phyloP scores from a whole-genome alignment of 2,113 vertebrate genomes.

The Catagonus wagneri region DNA sequence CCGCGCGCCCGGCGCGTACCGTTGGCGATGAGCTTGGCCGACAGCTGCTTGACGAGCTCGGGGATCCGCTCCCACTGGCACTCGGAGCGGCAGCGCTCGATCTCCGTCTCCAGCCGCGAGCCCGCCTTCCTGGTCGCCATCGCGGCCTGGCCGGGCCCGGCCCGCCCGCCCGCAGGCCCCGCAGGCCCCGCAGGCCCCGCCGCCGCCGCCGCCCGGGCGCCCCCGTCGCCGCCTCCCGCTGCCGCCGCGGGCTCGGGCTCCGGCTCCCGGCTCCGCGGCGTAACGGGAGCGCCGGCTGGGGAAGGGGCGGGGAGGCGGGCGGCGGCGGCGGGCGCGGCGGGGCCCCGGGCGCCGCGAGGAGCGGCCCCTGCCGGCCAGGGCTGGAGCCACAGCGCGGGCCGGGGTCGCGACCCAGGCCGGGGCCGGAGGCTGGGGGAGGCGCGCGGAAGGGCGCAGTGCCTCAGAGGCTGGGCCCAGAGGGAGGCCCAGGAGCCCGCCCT shows the following conservation, averaged over 20 bases:
- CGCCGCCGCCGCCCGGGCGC: slow-evolving; percentile 44
- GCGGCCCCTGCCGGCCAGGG: slow-evolving; percentile 79
- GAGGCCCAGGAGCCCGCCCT: too few relatives aligned
- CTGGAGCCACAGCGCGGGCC: slow-evolving; percentile 58
- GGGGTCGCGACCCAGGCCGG: background rate
- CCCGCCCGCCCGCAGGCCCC: slow-evolving; percentile 50
- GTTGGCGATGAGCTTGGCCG: slow-evolving; percentile 94
- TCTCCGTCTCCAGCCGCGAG: slow-evolving; percentile 95
- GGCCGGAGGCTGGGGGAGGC: background rate
- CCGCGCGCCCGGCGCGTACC: slow-evolving; percentile 86
- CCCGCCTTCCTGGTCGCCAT: slow-evolving; percentile 97
- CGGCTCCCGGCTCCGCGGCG: slow-evolving; percentile 77
- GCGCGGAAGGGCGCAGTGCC: accelerated
- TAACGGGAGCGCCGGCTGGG: slow-evolving; percentile 80
- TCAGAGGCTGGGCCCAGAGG: background rate
- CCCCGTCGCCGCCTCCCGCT: slow-evolving; percentile 60
- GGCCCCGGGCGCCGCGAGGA: slow-evolving; percentile 66
- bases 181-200: slow-evolving; percentile 59
- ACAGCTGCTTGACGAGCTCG: slow-evolving; percentile 94
- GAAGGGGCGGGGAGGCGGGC: slow-evolving; percentile 34
- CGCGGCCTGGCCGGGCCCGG: slow-evolving; percentile 67
- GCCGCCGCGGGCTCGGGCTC: slow-evolving; percentile 43
- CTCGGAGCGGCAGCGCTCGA: slow-evolving; percentile 95
- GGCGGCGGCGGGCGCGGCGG: slow-evolving; percentile 30
- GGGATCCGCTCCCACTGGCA: slow-evolving; percentile 95